These are phyloP conservation scores for Hemiprocne comata DNA, from an alignment of 2,113 vertebrate genomes.

Conservation along the genomic window DNA sequence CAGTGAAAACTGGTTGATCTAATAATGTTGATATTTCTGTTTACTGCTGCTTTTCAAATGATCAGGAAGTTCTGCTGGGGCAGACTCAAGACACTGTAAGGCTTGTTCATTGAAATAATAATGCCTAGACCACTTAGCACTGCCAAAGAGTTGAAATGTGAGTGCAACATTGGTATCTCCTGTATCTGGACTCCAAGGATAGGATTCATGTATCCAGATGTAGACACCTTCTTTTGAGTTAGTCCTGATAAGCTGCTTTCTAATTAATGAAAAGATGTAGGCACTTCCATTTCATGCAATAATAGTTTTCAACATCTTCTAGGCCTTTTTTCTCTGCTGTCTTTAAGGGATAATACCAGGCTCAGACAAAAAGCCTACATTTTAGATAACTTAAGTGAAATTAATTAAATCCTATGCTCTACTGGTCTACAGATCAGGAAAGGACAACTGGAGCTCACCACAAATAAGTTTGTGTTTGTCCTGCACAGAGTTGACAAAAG, in stretches of 20 bases:
- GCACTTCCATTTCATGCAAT: rapidly evolving
- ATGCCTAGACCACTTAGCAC: background rate
- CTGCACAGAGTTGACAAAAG: background rate
- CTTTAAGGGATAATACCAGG: background rate
- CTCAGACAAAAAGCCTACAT: background rate
- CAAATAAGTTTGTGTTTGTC: background rate
- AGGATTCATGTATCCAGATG: background rate
- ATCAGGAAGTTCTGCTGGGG: background rate
- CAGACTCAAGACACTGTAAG: background rate
- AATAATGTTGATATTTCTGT: background rate
- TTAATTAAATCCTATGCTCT: background rate
- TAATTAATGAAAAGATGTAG: background rate
- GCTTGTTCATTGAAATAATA: background rate
- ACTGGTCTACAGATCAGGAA: background rate
- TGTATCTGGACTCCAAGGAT: background rate
- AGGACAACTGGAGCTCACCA: background rate
- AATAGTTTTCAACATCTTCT: background rate
- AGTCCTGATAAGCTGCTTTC: background rate
- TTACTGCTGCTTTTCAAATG: background rate
- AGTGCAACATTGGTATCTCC: background rate
- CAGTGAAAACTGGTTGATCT: background rate
- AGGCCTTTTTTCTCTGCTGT: background rate
- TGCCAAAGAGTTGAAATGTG: background rate
- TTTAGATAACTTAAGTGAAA: background rate
- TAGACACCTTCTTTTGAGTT: background rate